Base-by-base conservation (phyloP, 2,797 vertebrate species). In the Accipiter minullus region DNA sequence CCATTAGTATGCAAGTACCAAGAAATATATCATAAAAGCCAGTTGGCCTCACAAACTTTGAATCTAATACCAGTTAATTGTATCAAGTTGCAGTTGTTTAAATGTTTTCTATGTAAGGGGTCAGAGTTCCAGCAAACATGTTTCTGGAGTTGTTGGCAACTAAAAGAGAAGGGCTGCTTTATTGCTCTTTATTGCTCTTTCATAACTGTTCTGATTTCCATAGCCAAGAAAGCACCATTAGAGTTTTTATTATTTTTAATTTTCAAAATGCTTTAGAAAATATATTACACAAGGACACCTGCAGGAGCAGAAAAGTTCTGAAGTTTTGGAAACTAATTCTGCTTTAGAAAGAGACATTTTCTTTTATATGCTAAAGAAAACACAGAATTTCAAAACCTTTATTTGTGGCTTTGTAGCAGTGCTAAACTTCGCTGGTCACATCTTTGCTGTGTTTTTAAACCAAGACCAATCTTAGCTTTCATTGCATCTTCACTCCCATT, bases 31-130 rank as follows among this genome's bases (percentile, higher is more conserved):
- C 84, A 92, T 95, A 95, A 95, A 95, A 96, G 88, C 86, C 91
- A 94, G 86, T 97, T 97, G 96, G 97, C 97, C 86, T 88, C 86
- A 40, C 88, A 95, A 93, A 89, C 90, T 74, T 89, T 91, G 87
- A 94, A 85, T 95, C 90, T 93, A 94, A 95, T 92, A 93, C 91
- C 90, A 92, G 88, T 93, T 97, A 96, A 96, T 95, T 93, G 94
- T 95, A 94, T 97, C 96, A 74, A 95, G 93, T 97, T 95, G 91
- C 95, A 96, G 88, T 96, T 96, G 92, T 96, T 95, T 92, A 92
- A 96, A 79, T 92, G 94, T 96, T 96, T 96, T 96, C 88, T 96
- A 13, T 95, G 86, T 95, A 92, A 97, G 84, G 80, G 93, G 97
- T 97, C 95, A 95, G 90, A 91, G 96, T 94, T 96, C 95, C 83